phyloP scores from a whole-genome alignment of 2,888 invertebrate species.

The Trachelus iudaicus region DNA sequence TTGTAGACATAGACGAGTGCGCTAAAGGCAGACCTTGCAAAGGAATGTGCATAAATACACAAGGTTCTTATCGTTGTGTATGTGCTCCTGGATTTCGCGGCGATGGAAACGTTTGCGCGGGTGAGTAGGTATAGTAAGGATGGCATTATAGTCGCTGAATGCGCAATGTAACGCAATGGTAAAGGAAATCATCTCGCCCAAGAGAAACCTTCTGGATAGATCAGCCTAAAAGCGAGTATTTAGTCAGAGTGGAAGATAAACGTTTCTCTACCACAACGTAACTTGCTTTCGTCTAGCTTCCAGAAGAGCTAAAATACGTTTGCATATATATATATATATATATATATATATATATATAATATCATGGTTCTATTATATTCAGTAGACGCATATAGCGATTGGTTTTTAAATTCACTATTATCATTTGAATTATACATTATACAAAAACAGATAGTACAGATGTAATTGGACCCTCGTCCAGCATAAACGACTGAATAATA shows the following conservation, averaged over 20 bases:
- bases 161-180: background rate
- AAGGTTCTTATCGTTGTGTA: constrained; percentile 35
- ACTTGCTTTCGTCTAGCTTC: background rate
- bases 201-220: background rate
- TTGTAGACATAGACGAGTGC: constrained; percentile 37
- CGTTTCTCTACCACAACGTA: background rate
- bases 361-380: background rate
- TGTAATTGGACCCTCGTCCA: background rate
- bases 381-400: background rate
- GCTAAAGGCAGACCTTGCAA: constrained; percentile 20
- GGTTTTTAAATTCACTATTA: background rate
- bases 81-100: constrained; percentile 44
- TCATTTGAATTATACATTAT: background rate
- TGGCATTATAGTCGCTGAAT: background rate
- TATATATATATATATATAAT: background rate
- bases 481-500: background rate
- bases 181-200: background rate
- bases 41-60: constrained; percentile 38
- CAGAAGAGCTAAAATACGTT: background rate
- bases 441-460: no score
- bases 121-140: constrained; percentile 34
- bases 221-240: background rate
- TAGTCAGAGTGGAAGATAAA: background rate
- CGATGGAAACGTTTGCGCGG: constrained; percentile 46
- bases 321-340: no score